Evolutionary conservation across 2,797 vertebrate genomes (phyloP).

Genomic region (Pantherophis vulpinus): DNA sequence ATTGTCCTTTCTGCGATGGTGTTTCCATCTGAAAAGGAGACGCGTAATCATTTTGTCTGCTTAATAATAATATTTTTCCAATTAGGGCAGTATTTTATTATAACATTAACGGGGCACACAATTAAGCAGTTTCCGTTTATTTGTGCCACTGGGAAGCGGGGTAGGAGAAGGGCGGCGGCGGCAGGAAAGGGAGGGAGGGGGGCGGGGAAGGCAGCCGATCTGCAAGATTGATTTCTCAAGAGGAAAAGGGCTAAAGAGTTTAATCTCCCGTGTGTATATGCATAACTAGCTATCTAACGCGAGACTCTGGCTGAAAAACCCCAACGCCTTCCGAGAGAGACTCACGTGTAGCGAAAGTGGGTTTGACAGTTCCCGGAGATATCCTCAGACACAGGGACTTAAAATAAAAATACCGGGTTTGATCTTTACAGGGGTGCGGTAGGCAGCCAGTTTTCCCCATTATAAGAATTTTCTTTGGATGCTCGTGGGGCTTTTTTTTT

Average conservation of each 20-base stretch:
- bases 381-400: background rate
- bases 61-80: constrained; percentile 68
- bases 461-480: background rate
- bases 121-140: constrained; percentile 60
- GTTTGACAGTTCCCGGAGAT: background rate
- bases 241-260: constrained; percentile 10
- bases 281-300: background rate
- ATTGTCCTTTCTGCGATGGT: constrained; percentile 55
- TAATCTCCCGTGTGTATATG: background rate
- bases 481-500: too few relatives aligned
- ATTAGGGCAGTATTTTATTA: constrained; percentile 58
- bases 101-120: constrained; percentile 48
- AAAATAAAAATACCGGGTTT: background rate
- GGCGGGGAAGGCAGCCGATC: constrained; percentile 39
- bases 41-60: constrained; percentile 61
- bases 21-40: constrained; percentile 53
- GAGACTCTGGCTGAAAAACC: constrained; percentile 4
- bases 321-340: constrained; percentile 20
- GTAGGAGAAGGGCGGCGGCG: constrained; percentile 23
- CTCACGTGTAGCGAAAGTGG: background rate
- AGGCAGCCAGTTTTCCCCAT: background rate
- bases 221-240: constrained; percentile 41
- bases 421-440: background rate
- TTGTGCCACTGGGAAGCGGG: constrained; percentile 47
- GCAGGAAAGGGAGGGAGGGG: constrained; percentile 27